Conservation (phyloP, 2,797 vertebrate species). For the Fratercula arctica region DNA sequence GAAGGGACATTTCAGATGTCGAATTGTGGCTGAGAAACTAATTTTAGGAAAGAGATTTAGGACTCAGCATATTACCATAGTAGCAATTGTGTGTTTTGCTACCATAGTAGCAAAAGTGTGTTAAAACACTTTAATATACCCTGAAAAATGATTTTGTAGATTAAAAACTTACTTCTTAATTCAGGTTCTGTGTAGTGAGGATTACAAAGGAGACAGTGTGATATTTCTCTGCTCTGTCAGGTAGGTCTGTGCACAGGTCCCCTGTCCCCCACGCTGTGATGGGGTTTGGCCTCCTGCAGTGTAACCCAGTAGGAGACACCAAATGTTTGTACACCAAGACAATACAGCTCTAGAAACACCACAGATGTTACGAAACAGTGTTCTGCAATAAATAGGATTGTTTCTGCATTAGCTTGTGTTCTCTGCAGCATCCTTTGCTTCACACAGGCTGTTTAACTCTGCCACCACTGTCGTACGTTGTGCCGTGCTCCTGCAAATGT, state of each 20-base stretch:
- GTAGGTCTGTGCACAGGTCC: neutral
- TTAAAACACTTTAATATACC: neutral
- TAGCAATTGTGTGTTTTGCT: neutral
- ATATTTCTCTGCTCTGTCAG: neutral
- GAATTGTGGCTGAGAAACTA: neutral
- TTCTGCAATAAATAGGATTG: neutral
- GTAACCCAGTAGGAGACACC: too few relatives aligned
- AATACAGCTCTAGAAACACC: neutral
- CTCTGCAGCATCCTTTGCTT: neutral
- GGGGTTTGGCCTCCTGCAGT: neutral
- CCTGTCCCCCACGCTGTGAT: neutral
- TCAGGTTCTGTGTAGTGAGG: neutral
- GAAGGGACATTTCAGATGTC: neutral
- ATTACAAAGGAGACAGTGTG: neutral
- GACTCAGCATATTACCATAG: neutral
- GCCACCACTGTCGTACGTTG: neutral
- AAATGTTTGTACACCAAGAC: too few relatives aligned
- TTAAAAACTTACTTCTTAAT: neutral
- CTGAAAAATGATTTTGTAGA: neutral
- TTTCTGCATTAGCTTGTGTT: neutral
- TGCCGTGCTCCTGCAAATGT: neutral
- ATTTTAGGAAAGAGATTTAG: neutral
- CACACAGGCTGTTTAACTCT: neutral
- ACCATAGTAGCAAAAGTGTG: neutral
- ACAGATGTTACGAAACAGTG: neutral